These are phyloP conservation scores for Chaitophorus viminalis DNA, from an alignment of 2,888 invertebrate genomes.

Conservation along the genomic window DNA sequence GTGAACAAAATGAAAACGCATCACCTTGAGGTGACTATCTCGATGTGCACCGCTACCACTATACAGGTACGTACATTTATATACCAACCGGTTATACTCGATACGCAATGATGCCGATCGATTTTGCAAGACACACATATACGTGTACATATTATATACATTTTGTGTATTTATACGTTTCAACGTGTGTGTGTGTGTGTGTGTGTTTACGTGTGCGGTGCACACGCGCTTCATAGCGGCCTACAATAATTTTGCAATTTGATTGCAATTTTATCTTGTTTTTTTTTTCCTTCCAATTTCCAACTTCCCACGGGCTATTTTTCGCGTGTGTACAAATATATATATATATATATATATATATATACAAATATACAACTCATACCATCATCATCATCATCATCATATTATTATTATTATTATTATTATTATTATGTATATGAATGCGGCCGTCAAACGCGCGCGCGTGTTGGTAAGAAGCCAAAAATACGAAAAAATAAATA, in stretches of 20 bases:
- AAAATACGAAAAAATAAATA: not conserved
- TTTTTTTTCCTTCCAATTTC: conserved; percentile 23
- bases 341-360: too few relatives aligned
- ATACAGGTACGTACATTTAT: not conserved
- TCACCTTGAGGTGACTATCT: conserved; percentile 57
- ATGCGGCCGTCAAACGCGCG: not conserved
- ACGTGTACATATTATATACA: too few relatives aligned
- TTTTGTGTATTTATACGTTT: not conserved
- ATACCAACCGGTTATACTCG: conserved; percentile 51
- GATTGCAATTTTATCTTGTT: conserved; percentile 23
- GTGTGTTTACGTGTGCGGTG: not conserved
- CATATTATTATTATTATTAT: too few relatives aligned
- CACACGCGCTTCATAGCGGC: not conserved
- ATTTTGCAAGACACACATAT: conserved; percentile 42
- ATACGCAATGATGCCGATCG: conserved; percentile 44
- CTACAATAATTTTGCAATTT: conserved; percentile 57
- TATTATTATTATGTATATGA: too few relatives aligned
- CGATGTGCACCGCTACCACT: conserved; percentile 16
- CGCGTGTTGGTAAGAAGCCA: conserved; percentile 37
- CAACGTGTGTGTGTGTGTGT: not conserved
- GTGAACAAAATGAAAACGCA: conserved; percentile 57
- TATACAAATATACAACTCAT: too few relatives aligned
- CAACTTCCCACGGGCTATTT: conserved; percentile 45
- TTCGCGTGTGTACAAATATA: conserved; percentile 39
- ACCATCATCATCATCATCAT: not conserved